Evolutionary conservation across 2,888 invertebrate species (phyloP), one percentile per base, ranked within the genome.

Genomic region (Allolobophora icterica): DNA sequence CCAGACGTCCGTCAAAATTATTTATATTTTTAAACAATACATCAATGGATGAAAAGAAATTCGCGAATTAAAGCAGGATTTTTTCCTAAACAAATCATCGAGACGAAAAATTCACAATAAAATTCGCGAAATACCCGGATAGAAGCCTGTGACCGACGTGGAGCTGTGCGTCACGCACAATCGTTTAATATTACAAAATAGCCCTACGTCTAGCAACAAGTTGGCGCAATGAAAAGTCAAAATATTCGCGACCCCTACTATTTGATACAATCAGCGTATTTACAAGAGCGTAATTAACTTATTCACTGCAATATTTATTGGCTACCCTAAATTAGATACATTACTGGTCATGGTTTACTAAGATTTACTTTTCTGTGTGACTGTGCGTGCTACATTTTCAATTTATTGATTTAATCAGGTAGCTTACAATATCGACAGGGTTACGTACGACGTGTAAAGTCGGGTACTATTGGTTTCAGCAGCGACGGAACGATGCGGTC

Each of bases 41-140:
- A 71, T 71, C 71, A 71, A 71, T 3, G n/a, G 71, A 71, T 71
- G 71, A 71, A n/a, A n/a, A 71, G 71, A 71, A 71, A 71, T 71
- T 71, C 71, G 71, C n/a, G 30, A n/a, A 71, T 71, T 71, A 71
- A 71, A 71, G 71, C 71, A 6, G 19, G 8, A 71, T 71, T 71
- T 71, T 71, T n/a, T 71, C 13, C n/a, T 8, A n/a, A 71, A 71
- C 0, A 71, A 71, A 13, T 71, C 71, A 71, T 71, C 71, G 30
- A n/a, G 30, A 71, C 71, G 11, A 71, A 24, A n/a, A 71, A 71
- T 71, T 30, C n/a, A 4, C n/a, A 71, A 71, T 71, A 71, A 71
- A 71, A 71, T 71, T 71, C 71, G 34, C 38, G 33, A 87, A 87
- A 35, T 87, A 87, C 87, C 87, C 87, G 87, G 87, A 87, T 87